Evolutionary conservation across 2,113 vertebrate species (phyloP).

Genomic region (Malurus cyaneus): DNA sequence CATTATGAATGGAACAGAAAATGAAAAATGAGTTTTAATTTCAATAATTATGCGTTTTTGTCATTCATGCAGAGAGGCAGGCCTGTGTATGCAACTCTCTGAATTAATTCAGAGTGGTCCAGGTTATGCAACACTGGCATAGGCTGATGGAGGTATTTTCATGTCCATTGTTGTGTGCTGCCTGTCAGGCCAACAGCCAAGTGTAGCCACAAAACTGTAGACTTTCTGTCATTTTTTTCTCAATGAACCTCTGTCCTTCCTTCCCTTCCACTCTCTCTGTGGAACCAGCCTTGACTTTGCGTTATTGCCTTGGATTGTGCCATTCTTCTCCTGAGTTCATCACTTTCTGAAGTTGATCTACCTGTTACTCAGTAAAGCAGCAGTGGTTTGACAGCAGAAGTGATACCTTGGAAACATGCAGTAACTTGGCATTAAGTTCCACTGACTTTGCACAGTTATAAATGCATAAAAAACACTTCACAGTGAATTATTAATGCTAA

Average conservation of each 20-base stretch:
- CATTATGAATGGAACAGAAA: neutral
- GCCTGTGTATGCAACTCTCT: neutral
- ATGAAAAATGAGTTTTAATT: neutral
- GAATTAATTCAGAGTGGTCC: neutral
- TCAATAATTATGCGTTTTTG: neutral
- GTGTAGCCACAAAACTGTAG: neutral
- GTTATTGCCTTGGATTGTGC: neutral
- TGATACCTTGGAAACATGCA: neutral
- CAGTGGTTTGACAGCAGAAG: neutral
- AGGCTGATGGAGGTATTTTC: neutral
- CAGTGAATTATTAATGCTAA: conserved; percentile 10
- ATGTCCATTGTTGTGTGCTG: neutral
- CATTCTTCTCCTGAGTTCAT: neutral
- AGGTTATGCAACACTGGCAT: accelerated
- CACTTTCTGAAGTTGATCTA: neutral
- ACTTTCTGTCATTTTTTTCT: neutral
- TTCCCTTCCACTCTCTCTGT: neutral
- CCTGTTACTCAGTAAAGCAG: neutral
- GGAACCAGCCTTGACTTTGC: neutral
- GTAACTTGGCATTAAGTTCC: neutral
- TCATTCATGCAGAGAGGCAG: neutral
- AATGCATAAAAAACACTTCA: neutral
- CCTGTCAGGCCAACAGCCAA: neutral
- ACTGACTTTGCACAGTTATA: neutral
- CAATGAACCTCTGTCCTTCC: neutral